Evolutionary conservation across 2,113 vertebrate species (phyloP).

Genomic region (Nipponia nippon): DNA sequence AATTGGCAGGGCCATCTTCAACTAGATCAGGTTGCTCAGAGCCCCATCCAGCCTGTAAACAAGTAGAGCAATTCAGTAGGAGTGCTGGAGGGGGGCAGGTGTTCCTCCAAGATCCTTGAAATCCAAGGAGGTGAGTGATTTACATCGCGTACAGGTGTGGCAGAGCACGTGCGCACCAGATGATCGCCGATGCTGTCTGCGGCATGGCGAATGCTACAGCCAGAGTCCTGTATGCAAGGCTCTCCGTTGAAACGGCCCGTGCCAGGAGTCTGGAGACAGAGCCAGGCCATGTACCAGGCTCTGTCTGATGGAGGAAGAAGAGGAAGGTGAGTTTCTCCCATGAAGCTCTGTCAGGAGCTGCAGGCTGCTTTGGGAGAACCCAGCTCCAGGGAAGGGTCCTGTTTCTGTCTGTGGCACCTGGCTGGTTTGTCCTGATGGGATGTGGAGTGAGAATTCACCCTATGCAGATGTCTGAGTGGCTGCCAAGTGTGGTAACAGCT

Average conservation of each 20-base stretch:
- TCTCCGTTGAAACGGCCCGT: not conserved
- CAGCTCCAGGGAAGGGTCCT: not conserved
- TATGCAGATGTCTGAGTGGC: not conserved
- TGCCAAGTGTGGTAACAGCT: not conserved
- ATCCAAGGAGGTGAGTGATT: not conserved
- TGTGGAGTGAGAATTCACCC: not conserved
- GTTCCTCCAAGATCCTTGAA: not conserved
- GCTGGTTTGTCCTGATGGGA: not conserved
- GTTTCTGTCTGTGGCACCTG: not conserved
- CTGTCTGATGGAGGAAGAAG: not conserved
- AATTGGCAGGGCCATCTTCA: too few relatives aligned
- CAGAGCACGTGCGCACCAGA: not conserved
- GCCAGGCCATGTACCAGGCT: not conserved
- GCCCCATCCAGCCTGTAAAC: not conserved
- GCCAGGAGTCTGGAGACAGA: not conserved
- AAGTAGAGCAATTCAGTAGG: not conserved
- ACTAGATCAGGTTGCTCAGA: too few relatives aligned
- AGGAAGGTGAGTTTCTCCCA: not conserved
- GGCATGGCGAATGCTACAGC: rapidly evolving
- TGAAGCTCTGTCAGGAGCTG: not conserved
- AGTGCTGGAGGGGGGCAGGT: not conserved
- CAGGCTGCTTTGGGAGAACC: not conserved
- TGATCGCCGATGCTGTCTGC: not conserved
- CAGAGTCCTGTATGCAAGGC: not conserved
- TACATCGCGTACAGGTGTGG: not conserved